These are phyloP conservation scores for Sphaeramia orbicularis DNA, from an alignment of 2,797 vertebrate genomes.

Conservation along the genomic window DNA sequence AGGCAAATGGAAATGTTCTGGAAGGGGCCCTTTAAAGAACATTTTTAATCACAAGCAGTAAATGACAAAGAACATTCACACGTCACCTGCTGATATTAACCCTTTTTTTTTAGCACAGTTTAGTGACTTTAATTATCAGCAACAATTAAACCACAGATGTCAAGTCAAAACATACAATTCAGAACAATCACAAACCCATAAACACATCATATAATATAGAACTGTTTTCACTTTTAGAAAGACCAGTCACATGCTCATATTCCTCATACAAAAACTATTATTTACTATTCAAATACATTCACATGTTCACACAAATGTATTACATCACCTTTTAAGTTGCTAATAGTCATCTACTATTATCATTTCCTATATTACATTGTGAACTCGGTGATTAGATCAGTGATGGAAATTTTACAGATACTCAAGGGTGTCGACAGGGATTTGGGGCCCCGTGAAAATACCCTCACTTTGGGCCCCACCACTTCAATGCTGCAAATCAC, in stretches of 20 bases:
- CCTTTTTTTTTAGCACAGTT: not conserved
- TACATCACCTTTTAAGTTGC: slow-evolving; percentile 6
- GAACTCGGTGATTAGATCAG: slow-evolving; percentile 3
- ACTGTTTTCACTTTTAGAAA: not conserved
- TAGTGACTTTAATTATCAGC: not conserved
- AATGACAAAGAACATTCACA: not conserved
- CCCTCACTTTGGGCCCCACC: too few species aligned
- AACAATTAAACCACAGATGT: not conserved
- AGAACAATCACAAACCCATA: slow-evolving; percentile 14
- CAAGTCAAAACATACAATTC: slow-evolving; percentile 13
- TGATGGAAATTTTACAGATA: not conserved
- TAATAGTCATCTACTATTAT: not conserved
- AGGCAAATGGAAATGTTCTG: slow-evolving; percentile 6
- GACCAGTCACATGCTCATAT: slow-evolving; percentile 11
- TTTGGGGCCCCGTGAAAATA: too few species aligned
- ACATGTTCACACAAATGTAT: not conserved
- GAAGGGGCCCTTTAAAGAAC: not conserved
- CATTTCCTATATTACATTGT: not conserved
- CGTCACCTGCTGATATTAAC: not conserved
- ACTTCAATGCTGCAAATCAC: too few species aligned
- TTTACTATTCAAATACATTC: not conserved
- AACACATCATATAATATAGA: slow-evolving; percentile 5
- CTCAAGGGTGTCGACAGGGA: too few species aligned
- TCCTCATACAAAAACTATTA: not conserved
- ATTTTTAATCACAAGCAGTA: slow-evolving; percentile 4